Base-by-base conservation (phyloP, 2,888 invertebrate genomes). In the Dryocosmus kuriphilus region DNA sequence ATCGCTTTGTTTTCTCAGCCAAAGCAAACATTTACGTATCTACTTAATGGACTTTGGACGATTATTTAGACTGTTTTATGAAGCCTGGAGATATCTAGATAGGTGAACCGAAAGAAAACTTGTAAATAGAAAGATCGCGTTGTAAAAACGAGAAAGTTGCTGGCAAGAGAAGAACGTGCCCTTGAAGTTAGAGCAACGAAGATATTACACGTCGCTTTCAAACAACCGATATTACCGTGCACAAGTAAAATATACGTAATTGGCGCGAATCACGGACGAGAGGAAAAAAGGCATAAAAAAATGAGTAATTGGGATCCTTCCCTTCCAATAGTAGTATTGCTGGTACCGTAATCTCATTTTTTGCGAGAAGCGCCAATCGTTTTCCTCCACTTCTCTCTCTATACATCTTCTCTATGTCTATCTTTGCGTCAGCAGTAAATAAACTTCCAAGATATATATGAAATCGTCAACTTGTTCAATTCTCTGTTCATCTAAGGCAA, bases 191-290 rank as follows among this genome's bases (percentile, higher is more conserved):
- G 57, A 24, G 57, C 57, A 57, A 5, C 24, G 14, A 57, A 24
- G 57, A 57, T 57, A 57, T 57, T 57, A 24, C 24, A 57, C 57
- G 57, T 57, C 57, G 22, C 24, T 24, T 24, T 14, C 57, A 57
- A 57, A 57, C 57, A 57, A 57, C 24, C 57, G 24, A 57, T 57
- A 57, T 24, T 57, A 57, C 57, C 14, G 57, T 57, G 57, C 57
- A 14, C 24, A 57, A 24, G 57, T 57, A 57, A 57, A 57, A 57
- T 24, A 24, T 57, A 57, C 57, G 57, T 57, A 57, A 57, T 57
- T 57, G 57, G 24, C 24, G 14, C 24, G 57, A 57, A 57, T 22
- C 24, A 57, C 24, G 57, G 24, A 14, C 24, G 57, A 57, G 57
- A 57, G 57, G 57, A 57, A 57, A 57, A 57, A 24, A 22, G 55